Evolutionary conservation across 2,888 invertebrate species (phyloP).

Genomic region (Pterobdella sp.): DNA sequence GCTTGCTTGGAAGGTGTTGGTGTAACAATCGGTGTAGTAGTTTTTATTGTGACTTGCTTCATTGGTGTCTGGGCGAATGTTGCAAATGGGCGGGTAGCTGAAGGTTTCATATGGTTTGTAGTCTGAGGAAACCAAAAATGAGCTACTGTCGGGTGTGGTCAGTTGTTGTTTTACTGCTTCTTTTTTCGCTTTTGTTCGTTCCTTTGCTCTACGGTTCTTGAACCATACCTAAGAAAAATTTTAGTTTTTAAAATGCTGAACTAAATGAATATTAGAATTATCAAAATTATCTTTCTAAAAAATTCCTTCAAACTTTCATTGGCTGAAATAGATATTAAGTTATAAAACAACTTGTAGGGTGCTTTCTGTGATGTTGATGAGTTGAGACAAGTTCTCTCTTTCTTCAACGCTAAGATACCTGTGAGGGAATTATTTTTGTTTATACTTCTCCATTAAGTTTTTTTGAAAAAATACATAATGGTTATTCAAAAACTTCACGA

Average conservation of each 20-base stretch:
- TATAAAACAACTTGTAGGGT: background rate
- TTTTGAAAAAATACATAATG: no score
- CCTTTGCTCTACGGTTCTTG: slow-evolving; percentile 27
- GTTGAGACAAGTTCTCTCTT: background rate
- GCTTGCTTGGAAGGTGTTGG: no score
- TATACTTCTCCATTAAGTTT: no score
- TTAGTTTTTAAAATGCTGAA: background rate
- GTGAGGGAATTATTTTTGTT: background rate
- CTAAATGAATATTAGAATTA: background rate
- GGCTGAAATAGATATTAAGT: background rate
- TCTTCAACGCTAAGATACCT: slow-evolving; percentile 4
- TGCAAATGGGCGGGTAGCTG: background rate
- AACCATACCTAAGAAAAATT: slow-evolving; percentile 20
- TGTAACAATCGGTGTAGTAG: background rate
- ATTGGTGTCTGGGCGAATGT: background rate
- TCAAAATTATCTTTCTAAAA: background rate
- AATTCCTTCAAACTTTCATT: background rate
- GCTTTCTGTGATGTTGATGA: background rate
- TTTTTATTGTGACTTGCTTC: background rate
- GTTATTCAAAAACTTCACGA: no score
- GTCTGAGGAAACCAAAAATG: background rate
- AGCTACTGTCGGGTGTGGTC: no score
- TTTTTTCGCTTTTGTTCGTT: slow-evolving; percentile 5
- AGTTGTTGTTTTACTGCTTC: no score
- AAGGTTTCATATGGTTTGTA: background rate